A percentile compares a stretch with the other conserved stretches of the same genome.
These are phyloP conservation scores for Drosophila azteca DNA, from an alignment of 1,140 invertebrate species.

Conservation along the genomic window DNA sequence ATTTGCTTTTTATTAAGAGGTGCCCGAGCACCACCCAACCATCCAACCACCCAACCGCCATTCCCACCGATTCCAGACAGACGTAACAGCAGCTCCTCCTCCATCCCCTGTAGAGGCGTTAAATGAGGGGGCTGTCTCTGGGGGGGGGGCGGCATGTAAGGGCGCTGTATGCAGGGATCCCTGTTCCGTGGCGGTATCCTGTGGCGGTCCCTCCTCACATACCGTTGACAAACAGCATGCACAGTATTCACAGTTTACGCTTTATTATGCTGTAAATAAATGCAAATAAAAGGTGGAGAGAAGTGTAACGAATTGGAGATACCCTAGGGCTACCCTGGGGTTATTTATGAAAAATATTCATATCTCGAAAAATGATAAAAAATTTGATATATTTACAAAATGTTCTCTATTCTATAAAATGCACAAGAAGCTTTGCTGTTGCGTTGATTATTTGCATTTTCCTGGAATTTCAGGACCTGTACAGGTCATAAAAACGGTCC, in stretches of 20 bases:
- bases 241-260: slow-evolving; percentile 41
- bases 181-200: slow-evolving; percentile 6
- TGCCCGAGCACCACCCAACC: slow-evolving; percentile 18
- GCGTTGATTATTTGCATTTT: too few species aligned
- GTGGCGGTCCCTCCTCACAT: slow-evolving; percentile 30
- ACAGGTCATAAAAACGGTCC: too few species aligned
- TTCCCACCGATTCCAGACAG: slow-evolving; percentile 1
- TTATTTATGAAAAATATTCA: not conserved
- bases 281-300: slow-evolving; percentile 44
- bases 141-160: not conserved
- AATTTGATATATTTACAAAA: too few species aligned
- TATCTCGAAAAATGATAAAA: too few species aligned
- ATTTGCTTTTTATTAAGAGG: slow-evolving; percentile 76
- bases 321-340: too few species aligned
- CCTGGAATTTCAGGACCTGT: too few species aligned
- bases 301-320: not conserved
- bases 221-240: slow-evolving; percentile 44
- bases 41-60: too few species aligned
- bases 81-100: slow-evolving; percentile 2
- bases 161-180: not conserved
- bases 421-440: too few species aligned
- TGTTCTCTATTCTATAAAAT: too few species aligned
- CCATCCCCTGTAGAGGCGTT: slow-evolving; percentile 13
- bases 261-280: slow-evolving; percentile 73
- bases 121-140: slow-evolving; percentile 14